phyloP scores from a whole-genome alignment of 2,113 vertebrate species.

The Alligator mississippiensis region DNA sequence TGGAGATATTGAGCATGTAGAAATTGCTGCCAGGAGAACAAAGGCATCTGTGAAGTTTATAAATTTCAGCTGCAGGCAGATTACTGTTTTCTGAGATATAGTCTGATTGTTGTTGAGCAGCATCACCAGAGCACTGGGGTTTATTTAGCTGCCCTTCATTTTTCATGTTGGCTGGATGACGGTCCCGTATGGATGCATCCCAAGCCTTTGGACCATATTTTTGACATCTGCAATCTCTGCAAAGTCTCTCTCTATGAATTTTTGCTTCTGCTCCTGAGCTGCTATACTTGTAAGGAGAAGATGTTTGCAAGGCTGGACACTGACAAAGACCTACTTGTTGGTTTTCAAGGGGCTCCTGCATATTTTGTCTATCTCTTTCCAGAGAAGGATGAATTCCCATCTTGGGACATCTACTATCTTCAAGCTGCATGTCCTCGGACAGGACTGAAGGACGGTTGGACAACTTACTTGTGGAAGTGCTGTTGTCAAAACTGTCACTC shows the following conservation, averaged over 20 bases:
- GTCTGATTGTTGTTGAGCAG: slow-evolving; percentile 63
- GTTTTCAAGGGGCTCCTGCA: slow-evolving; percentile 65
- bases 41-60: slow-evolving; percentile 79
- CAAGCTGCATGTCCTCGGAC: slow-evolving; percentile 91
- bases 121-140: slow-evolving; percentile 61
- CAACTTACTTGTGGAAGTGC: slow-evolving; percentile 97
- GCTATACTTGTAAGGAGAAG: slow-evolving; percentile 92
- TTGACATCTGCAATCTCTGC: slow-evolving; percentile 56
- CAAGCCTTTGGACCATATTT: slow-evolving; percentile 56
- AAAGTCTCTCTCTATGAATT: slow-evolving; percentile 56
- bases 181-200: slow-evolving; percentile 57
- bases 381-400: slow-evolving; percentile 35
- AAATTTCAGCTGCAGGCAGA: slow-evolving; percentile 70
- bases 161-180: not conserved
- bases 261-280: slow-evolving; percentile 53
- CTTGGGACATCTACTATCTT: slow-evolving; percentile 80
- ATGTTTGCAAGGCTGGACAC: slow-evolving; percentile 91
- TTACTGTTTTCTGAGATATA: slow-evolving; percentile 72
- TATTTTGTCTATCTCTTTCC: slow-evolving; percentile 62
- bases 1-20: slow-evolving; percentile 91
- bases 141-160: slow-evolving; percentile 62
- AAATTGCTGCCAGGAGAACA: slow-evolving; percentile 88
- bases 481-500: slow-evolving; percentile 98
- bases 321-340: slow-evolving; percentile 77
- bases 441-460: slow-evolving; percentile 95